Conservation (phyloP, 2,797 vertebrate species). For the Otolemur crassicaudatus region DNA sequence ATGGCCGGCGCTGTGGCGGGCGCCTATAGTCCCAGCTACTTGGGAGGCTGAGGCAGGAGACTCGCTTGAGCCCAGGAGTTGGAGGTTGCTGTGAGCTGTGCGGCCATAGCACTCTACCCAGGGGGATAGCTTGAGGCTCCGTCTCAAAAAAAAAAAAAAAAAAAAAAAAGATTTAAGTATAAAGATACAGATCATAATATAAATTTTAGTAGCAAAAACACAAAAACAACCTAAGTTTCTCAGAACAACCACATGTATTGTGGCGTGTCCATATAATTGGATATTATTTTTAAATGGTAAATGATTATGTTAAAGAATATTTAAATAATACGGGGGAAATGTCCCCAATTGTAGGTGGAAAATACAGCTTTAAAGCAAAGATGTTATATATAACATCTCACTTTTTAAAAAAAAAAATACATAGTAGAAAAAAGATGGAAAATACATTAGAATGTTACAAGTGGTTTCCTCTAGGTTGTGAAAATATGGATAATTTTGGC, state of each 20-base stretch:
- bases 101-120: too few relatives aligned
- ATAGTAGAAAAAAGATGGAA: background rate
- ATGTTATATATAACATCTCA: background rate
- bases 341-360: background rate
- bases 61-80: too few relatives aligned
- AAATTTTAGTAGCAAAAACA: slow-evolving; percentile 37
- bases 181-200: background rate
- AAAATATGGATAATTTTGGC: slow-evolving; percentile 32
- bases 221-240: slow-evolving; percentile 51
- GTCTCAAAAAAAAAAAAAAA: too few relatives aligned
- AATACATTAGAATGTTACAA: slow-evolving; percentile 29
- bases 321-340: slow-evolving; percentile 30
- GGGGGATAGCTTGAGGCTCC: too few relatives aligned
- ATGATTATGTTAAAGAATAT: background rate
- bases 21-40: too few relatives aligned
- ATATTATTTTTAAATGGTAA: slow-evolving; percentile 37
- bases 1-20: too few relatives aligned
- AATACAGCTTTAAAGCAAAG: slow-evolving; percentile 36
- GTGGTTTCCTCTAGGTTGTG: slow-evolving; percentile 28
- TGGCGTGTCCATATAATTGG: slow-evolving; percentile 44
- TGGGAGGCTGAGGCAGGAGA: too few relatives aligned
- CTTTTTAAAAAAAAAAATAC: background rate
- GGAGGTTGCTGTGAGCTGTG: too few relatives aligned
- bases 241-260: slow-evolving; percentile 14
- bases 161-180: too few relatives aligned